These are phyloP conservation scores for Pachyrhynchus sulphureomaculatus DNA, from an alignment of 1,140 invertebrate species.

Conservation along the genomic window DNA sequence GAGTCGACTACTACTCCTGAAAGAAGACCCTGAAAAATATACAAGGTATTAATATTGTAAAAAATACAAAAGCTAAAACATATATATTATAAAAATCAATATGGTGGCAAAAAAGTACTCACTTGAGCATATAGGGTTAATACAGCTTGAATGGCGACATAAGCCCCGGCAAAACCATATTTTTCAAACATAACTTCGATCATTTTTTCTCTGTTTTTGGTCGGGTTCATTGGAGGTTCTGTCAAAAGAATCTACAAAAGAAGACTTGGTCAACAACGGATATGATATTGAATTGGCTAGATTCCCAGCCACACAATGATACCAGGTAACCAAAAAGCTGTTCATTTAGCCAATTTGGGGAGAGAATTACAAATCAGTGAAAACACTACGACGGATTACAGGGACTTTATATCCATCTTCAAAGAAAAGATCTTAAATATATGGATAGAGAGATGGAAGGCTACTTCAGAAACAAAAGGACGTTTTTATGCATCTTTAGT, in stretches of 20 bases:
- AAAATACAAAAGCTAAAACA: background rate
- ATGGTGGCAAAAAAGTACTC: conserved; percentile 18
- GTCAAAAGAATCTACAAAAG: conserved; percentile 78
- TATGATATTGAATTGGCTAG: too few relatives aligned
- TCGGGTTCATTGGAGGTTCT: conserved; percentile 99
- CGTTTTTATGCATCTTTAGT: too few relatives aligned
- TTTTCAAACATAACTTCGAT: conserved; percentile 99
- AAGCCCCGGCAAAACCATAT: conserved; percentile 93
- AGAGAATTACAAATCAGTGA: too few relatives aligned
- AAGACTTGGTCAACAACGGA: background rate
- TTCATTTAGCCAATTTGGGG: background rate
- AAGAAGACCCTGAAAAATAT: conserved; percentile 72
- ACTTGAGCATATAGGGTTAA: conserved; percentile 94
- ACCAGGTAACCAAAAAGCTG: background rate
- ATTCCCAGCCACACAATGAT: too few relatives aligned
- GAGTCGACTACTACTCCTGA: conserved; percentile 99
- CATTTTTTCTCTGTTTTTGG: conserved; percentile 98
- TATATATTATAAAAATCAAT: too few relatives aligned
- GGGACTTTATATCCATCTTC: too few relatives aligned
- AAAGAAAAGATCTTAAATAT: conserved; percentile 4
- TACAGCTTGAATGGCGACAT: conserved; percentile 97
- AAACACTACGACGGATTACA: too few relatives aligned
- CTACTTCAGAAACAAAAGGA: too few relatives aligned
- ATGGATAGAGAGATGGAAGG: too few relatives aligned
- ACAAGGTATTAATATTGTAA: background rate